phyloP scores from a whole-genome alignment of 1,140 invertebrate genomes.

The Drosophila melanica region DNA sequence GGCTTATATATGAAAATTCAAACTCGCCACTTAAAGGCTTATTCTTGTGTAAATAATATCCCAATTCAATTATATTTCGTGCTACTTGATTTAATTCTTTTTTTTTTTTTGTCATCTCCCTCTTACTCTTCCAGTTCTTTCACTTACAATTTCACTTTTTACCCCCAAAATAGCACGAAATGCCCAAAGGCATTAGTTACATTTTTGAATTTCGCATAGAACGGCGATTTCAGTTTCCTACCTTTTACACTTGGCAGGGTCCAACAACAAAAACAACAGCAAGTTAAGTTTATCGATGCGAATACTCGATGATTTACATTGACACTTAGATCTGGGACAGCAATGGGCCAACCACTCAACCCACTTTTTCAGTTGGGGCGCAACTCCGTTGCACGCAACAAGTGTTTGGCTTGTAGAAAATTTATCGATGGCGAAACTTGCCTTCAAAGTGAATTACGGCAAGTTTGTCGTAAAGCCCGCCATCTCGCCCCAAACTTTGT shows the following conservation, averaged over 20 bases:
- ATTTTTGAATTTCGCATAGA: no score
- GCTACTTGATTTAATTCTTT: no score
- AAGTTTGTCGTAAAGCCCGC: conserved; percentile 52
- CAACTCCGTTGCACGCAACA: conserved; percentile 58
- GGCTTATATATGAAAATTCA: no score
- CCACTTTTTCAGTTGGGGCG: conserved; percentile 3
- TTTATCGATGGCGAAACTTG: conserved; percentile 75
- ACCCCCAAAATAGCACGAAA: no score
- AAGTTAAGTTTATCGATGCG: conserved; percentile 42
- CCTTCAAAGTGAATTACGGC: conserved; percentile 75
- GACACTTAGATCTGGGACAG: conserved; percentile 43
- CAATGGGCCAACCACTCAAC: conserved; percentile 33
- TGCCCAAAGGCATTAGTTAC: no score
- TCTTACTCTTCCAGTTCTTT: no score
- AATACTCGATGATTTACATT: conserved; percentile 51
- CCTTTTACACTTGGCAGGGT: background rate
- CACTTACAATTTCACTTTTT: no score
- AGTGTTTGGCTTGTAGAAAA: conserved; percentile 67
- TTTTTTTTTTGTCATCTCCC: no score
- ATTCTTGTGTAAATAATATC: no score
- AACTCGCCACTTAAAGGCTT: no score
- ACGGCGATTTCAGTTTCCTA: background rate
- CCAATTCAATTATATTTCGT: no score
- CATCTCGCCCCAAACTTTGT: conserved; percentile 11
- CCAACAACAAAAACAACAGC: background rate